Percentiles rank a stretch among this genome's conserved stretches.
Conservation (phyloP, 2,113 vertebrate genomes). For the Melanerpes aurifrons region DNA sequence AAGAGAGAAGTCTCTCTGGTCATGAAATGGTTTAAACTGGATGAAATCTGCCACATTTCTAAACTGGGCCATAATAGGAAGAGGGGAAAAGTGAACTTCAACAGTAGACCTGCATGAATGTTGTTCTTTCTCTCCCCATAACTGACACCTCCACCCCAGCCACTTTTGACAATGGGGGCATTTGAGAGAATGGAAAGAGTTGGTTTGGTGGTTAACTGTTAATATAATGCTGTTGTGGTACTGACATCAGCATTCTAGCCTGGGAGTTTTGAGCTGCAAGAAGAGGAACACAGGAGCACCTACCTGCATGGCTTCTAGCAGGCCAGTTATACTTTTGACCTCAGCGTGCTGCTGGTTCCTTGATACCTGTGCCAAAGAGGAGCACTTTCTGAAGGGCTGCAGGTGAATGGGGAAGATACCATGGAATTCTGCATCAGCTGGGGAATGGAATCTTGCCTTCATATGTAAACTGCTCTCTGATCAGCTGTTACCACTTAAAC, state of each 20-base stretch:
- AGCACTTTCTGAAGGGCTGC: not conserved
- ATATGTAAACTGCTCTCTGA: not conserved
- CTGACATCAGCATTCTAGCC: not conserved
- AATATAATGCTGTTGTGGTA: not conserved
- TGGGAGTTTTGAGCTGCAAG: not conserved
- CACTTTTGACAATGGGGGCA: not conserved
- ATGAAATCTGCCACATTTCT: not conserved
- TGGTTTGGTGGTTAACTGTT: not conserved
- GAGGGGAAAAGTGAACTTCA: not conserved
- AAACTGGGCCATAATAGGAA: not conserved
- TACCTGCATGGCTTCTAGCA: not conserved
- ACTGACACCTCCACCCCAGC: not conserved
- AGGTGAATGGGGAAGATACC: not conserved
- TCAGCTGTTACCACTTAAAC: not conserved
- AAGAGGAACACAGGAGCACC: not conserved
- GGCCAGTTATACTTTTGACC: not conserved
- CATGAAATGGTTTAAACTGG: not conserved
- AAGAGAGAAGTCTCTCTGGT: not conserved
- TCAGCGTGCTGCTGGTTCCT: not conserved
- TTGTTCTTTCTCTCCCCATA: not conserved
- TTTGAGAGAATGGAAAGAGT: not conserved
- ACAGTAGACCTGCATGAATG: rapidly evolving
- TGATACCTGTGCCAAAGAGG: not conserved
- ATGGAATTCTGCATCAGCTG: not conserved
- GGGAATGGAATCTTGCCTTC: not conserved